Evolutionary conservation across 1,140 invertebrate genomes (phyloP).

Genomic region (Pinna nobilis): DNA sequence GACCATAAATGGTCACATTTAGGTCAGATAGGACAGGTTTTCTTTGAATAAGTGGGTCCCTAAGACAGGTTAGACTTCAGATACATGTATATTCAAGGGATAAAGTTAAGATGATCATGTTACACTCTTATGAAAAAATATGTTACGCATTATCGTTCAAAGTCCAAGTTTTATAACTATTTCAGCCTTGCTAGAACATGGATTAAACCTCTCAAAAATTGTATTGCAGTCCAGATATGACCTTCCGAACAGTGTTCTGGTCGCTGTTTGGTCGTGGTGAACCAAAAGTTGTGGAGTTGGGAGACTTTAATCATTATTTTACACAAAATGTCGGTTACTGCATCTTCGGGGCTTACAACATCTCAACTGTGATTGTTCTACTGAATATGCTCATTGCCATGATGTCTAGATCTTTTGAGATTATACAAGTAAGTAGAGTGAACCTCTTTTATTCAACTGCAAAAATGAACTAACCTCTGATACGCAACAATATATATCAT

Average conservation of each 20-base stretch:
- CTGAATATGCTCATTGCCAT: conserved; percentile 99
- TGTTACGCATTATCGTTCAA: too few species aligned
- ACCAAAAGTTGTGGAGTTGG: conserved; percentile 94
- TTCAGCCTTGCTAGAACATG: too few species aligned
- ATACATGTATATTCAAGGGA: too few species aligned
- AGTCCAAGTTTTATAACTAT: too few species aligned
- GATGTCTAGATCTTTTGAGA: conserved; percentile 99
- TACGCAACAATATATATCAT: too few species aligned
- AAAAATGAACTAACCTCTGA: too few species aligned
- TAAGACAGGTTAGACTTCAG: too few species aligned
- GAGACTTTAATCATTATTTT: conserved; percentile 83
- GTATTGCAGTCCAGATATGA: conserved; percentile 81
- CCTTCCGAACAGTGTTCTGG: conserved; percentile 71
- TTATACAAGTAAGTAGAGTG: conserved; percentile 84
- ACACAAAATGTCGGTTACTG: conserved; percentile 72
- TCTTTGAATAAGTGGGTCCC: too few species aligned
- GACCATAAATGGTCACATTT: too few species aligned
- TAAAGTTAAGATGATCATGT: too few species aligned
- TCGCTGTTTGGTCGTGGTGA: conserved; percentile 90
- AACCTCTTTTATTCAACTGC: neutral
- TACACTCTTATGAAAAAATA: too few species aligned
- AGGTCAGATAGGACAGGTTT: too few species aligned
- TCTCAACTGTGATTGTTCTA: conserved; percentile 97
- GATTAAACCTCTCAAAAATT: neutral
- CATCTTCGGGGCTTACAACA: conserved; percentile 96